Percentiles rank a stretch among this genome's conserved stretches.
These are phyloP conservation scores for Drosophila lacicola DNA, from an alignment of 2,888 invertebrate species.

Conservation along the genomic window DNA sequence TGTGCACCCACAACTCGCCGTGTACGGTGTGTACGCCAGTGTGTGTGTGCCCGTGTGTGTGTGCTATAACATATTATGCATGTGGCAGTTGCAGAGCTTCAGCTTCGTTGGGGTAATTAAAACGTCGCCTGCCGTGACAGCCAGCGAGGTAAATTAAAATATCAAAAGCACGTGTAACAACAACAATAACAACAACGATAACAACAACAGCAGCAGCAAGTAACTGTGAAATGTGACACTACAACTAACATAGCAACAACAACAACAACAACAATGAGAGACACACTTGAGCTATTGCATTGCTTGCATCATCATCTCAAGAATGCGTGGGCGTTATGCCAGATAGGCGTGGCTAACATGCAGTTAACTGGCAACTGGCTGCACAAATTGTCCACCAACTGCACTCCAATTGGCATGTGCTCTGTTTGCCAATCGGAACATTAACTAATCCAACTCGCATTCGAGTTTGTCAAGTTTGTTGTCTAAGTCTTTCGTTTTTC, in stretches of 20 bases:
- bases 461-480: slow-evolving; percentile 44
- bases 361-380: slow-evolving; percentile 26
- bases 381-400: slow-evolving; percentile 44
- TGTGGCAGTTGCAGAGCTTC: slow-evolving; percentile 31
- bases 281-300: slow-evolving; percentile 53
- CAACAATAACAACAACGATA: slow-evolving; percentile 20
- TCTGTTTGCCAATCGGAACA: slow-evolving; percentile 55
- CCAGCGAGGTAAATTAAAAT: slow-evolving; percentile 58
- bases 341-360: slow-evolving; percentile 26
- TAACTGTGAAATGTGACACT: slow-evolving; percentile 75
- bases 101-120: slow-evolving; percentile 57
- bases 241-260: slow-evolving; percentile 28
- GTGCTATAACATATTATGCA: slow-evolving; percentile 30
- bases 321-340: slow-evolving; percentile 21
- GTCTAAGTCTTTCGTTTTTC: slow-evolving; percentile 44
- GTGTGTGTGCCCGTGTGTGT: slow-evolving; percentile 10
- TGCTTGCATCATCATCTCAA: slow-evolving; percentile 47
- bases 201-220: slow-evolving; percentile 37
- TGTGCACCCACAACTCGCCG: slow-evolving; percentile 24
- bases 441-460: slow-evolving; percentile 10
- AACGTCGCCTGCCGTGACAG: slow-evolving; percentile 67
- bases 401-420: slow-evolving; percentile 35
- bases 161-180: slow-evolving; percentile 63
- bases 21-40: background rate
- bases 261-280: slow-evolving; percentile 23